A percentile compares a stretch with the other conserved stretches of the same genome.
Evolutionary conservation across 2,797 vertebrate genomes (phyloP).

Genomic region (Enteromius trimaculatus): DNA sequence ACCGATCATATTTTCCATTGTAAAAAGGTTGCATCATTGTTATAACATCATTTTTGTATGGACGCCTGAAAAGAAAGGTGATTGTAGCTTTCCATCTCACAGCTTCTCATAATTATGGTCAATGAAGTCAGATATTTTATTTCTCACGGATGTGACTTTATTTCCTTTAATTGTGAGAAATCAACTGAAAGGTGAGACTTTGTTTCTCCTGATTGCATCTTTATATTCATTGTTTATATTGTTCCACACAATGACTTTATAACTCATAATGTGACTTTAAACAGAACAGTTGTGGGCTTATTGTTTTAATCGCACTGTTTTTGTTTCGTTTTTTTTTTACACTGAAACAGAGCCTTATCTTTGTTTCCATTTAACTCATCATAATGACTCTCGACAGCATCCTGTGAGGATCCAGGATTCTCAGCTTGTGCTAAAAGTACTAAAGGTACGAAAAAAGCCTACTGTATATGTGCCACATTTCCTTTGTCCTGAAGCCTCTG

Average conservation of each 20-base stretch:
- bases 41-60: background rate
- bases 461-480: background rate
- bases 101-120: too few species aligned
- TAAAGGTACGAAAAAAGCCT: background rate
- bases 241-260: background rate
- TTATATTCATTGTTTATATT: background rate
- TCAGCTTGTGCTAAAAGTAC: background rate
- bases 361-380: background rate
- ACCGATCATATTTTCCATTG: background rate
- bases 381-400: background rate
- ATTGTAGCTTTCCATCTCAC: background rate
- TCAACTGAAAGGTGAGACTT: background rate
- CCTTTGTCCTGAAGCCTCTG: background rate
- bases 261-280: background rate
- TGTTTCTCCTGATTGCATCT: background rate
- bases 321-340: background rate
- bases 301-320: background rate
- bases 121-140: background rate
- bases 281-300: background rate
- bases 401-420: background rate
- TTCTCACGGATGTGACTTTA: background rate
- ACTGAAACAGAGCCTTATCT: background rate
- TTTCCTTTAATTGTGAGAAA: background rate
- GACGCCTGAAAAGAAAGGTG: background rate
- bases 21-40: conserved; percentile 5